Conservation (phyloP, 2,113 vertebrate species). For the Synodontis membranacea region DNA sequence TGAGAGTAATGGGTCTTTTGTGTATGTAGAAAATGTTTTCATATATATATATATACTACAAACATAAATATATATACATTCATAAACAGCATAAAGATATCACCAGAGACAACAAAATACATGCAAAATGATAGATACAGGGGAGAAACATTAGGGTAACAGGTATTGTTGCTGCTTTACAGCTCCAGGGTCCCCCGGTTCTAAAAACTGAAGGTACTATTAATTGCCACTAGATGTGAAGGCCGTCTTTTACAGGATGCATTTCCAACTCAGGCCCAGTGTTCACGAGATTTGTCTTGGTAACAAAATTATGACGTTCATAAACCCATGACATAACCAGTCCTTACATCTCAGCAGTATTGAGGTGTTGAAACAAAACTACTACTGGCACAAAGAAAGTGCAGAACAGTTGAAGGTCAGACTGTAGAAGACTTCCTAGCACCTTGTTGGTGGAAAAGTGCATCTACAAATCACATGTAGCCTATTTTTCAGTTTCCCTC, state of each 20-base stretch:
- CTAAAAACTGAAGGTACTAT: not conserved
- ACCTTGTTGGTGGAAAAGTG: not conserved
- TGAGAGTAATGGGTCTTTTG: too few relatives aligned
- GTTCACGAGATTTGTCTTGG: not conserved
- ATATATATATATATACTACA: too few relatives aligned
- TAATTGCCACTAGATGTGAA: not conserved
- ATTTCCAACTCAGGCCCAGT: not conserved
- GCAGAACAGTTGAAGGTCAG: not conserved
- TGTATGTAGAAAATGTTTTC: too few relatives aligned
- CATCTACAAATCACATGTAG: not conserved
- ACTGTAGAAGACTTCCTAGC: not conserved
- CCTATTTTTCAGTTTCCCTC: not conserved
- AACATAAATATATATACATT: too few relatives aligned
- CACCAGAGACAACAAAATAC: not conserved
- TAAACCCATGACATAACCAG: not conserved
- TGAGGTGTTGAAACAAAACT: not conserved
- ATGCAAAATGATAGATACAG: not conserved
- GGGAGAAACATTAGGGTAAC: not conserved
- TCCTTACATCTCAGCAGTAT: not conserved
- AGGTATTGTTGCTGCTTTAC: not conserved
- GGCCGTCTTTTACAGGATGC: not conserved
- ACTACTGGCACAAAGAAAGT: not conserved
- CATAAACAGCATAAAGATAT: not conserved
- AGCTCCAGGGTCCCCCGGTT: too few relatives aligned
- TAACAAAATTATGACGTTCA: not conserved